Base-by-base conservation (phyloP, 2,888 invertebrate genomes). In the Drosophila yooni region DNA sequence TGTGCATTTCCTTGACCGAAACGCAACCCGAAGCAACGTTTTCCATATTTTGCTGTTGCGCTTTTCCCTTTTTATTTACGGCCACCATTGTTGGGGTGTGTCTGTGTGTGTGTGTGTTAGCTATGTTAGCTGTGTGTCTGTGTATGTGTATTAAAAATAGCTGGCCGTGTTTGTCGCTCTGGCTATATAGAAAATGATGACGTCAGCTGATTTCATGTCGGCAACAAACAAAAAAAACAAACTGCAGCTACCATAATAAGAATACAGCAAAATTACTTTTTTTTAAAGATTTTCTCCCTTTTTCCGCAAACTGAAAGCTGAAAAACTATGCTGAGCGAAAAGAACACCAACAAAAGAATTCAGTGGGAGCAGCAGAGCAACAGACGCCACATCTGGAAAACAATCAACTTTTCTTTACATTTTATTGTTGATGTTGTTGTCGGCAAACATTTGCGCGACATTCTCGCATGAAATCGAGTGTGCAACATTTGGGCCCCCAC, bases 381-480 rank as follows among this genome's bases (percentile, higher is more conserved):
- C 62, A 65, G 52, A 51, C 33, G 62, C 64, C 43, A 53, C 66
- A 61, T 48, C 71, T 73, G 73, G 57, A 82, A 88, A 88, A 83
- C 83, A 83, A 83, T 83, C 83, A 83, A 82, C 88, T 88, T 75
- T 74, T 80, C 62, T 70, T 78, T 73, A 60, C 71, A 71, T 71
- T 73, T 50, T 18, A 43, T 62, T 71, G 78, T 61, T 74, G 71
- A 64, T 67, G 74, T 60, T 63, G 79, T 74, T 75, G 86, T 80
- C 70, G 72, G 70, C 83, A 82, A 80, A 72, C 75, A 83, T 79
- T 75, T 77, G 75, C 83, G 83, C 78, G 88, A 84, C 83, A 88
- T 84, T 88, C 86, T 86, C 84, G 75, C 86, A 83, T 88, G 84
- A 84, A 84, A 84, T 84, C 83, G 88, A 88, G 84, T 88, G 83